Conservation (phyloP, 53 echinoderm and acorn worm species). For the Mesocentrotus franciscanus region DNA sequence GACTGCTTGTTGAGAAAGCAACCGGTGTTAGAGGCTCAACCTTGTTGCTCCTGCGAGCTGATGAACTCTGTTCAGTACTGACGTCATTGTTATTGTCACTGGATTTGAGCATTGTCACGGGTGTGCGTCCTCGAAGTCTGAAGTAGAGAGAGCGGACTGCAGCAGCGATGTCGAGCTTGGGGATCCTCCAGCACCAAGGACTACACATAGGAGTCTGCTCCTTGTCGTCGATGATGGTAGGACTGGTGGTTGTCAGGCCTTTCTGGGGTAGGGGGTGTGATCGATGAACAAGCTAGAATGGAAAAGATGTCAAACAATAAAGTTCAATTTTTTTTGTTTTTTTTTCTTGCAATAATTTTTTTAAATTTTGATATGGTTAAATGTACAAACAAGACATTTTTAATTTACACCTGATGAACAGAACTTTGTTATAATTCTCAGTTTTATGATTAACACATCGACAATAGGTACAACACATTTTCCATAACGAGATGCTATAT, state of each 20-base stretch:
- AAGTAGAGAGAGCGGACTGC: constrained; percentile 28
- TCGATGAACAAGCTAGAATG: constrained; percentile 24
- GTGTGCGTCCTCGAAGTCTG: constrained; percentile 33
- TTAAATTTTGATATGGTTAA: background rate
- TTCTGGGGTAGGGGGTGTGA: background rate
- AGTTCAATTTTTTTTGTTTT: background rate
- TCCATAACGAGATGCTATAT: too few relatives aligned
- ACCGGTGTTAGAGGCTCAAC: background rate
- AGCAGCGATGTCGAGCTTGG: constrained; percentile 3
- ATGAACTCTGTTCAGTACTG: background rate
- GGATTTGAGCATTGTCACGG: background rate
- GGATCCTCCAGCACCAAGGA: constrained; percentile 46
- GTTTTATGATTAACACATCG: too few relatives aligned
- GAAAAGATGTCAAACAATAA: background rate
- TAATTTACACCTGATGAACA: too few relatives aligned
- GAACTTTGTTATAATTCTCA: too few relatives aligned
- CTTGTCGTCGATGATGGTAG: background rate
- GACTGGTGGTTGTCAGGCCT: too few relatives aligned
- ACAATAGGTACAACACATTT: too few relatives aligned
- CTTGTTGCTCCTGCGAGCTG: constrained; percentile 10
- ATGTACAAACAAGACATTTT: too few relatives aligned
- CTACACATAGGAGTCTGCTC: background rate
- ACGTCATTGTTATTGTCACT: background rate
- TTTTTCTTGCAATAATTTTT: background rate
- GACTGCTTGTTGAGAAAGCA: background rate